Evolutionary conservation across 2,797 vertebrate species (phyloP).

Genomic region (Arctocebus calabarensis): DNA sequence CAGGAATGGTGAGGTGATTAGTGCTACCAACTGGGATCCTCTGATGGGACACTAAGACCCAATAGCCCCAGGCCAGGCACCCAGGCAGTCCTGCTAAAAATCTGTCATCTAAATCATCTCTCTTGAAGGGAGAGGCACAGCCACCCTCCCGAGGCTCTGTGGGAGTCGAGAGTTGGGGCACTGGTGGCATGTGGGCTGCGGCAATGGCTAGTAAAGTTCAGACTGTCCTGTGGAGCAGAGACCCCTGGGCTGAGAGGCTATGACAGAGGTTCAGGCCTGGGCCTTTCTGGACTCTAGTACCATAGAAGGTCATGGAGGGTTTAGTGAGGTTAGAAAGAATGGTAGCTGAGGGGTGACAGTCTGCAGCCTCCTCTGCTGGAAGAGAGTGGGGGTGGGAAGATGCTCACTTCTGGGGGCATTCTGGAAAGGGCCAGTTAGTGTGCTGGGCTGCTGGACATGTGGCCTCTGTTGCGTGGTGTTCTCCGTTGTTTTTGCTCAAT

Average conservation of each 20-base stretch:
- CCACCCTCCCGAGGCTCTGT: rapidly evolving
- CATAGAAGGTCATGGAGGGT: neutral
- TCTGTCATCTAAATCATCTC: neutral
- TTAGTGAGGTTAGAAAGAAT: neutral
- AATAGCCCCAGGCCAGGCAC: neutral
- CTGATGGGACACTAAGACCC: neutral
- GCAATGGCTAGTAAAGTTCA: neutral
- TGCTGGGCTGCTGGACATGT: neutral
- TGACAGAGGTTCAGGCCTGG: neutral
- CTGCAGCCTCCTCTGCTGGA: no score
- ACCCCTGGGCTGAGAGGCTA: neutral
- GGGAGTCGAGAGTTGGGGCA: neutral
- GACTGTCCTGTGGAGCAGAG: neutral
- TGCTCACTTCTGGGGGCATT: neutral
- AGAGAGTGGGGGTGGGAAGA: neutral
- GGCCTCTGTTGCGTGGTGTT: neutral
- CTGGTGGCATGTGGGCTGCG: neutral
- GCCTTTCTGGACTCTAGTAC: neutral
- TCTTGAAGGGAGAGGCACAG: neutral
- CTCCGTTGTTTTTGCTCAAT: neutral
- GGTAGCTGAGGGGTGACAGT: neutral
- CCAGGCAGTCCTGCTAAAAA: neutral
- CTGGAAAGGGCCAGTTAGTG: neutral
- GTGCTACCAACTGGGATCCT: neutral
- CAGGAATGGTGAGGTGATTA: neutral